Conservation (phyloP, 2,113 vertebrate genomes). For the Macaca fascicularis region DNA sequence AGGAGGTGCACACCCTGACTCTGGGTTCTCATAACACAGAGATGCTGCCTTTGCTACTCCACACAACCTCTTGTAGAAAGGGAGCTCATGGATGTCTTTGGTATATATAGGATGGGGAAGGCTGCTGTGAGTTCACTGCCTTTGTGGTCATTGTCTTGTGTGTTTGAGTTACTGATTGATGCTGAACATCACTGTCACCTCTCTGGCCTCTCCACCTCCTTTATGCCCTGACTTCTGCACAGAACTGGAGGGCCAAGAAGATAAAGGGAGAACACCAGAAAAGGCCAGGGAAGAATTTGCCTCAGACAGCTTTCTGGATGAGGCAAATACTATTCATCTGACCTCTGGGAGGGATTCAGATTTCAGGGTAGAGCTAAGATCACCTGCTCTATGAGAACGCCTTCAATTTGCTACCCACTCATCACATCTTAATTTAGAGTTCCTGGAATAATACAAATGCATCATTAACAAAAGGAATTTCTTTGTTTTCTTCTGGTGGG, state of each 20-base stretch:
- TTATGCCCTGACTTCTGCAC: neutral
- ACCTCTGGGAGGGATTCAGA: neutral
- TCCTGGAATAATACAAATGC: neutral
- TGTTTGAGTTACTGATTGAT: conserved; percentile 31
- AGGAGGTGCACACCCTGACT: neutral
- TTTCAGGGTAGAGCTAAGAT: neutral
- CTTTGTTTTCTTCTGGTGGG: neutral
- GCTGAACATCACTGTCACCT: conserved; percentile 32
- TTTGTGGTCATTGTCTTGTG: conserved; percentile 44
- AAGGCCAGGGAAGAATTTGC: neutral
- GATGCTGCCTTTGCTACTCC: neutral
- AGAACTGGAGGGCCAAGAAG: neutral
- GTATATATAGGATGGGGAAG: conserved; percentile 53
- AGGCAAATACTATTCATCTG: neutral
- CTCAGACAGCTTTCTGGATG: neutral
- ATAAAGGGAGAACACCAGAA: neutral
- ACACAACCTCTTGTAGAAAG: conserved; percentile 41
- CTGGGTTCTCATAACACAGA: conserved; percentile 54
- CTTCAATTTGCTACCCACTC: neutral
- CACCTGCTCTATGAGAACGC: neutral
- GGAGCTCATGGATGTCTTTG: conserved; percentile 15
- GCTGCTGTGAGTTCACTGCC: conserved; percentile 71
- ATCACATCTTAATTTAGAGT: neutral
- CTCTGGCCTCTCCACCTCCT: neutral
- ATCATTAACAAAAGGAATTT: neutral